These are phyloP conservation scores for Oscheius sp. DNA, from an alignment of 2,888 invertebrate genomes.

Conservation along the genomic window DNA sequence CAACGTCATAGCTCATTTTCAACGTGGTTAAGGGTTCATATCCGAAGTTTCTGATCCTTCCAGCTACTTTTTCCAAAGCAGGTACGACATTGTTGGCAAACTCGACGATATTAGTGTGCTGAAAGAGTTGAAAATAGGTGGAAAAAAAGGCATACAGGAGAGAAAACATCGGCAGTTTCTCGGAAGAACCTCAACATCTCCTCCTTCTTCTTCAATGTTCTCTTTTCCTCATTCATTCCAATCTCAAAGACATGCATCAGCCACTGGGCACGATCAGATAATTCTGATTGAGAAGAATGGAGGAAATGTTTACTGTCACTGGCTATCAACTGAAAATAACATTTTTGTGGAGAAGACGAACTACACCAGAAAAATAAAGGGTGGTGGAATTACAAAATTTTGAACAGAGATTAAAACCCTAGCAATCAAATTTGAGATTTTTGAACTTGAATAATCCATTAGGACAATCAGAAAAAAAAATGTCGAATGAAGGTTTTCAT, in stretches of 20 bases:
- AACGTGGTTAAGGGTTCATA: background rate
- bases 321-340: background rate
- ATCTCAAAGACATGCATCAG: constrained; percentile 8
- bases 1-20: background rate
- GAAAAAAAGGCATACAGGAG: background rate
- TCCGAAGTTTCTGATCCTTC: background rate
- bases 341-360: no score
- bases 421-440: no score
- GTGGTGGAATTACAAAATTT: no score
- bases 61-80: background rate
- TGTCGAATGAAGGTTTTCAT: no score
- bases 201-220: background rate
- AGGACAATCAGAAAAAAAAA: no score
- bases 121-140: background rate
- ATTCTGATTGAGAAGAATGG: background rate
- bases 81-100: background rate
- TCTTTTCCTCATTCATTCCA: background rate
- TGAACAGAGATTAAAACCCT: no score
- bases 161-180: background rate
- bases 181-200: constrained; percentile 11
- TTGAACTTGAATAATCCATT: no score
- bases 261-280: background rate
- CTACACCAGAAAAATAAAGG: no score
- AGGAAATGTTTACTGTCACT: background rate
- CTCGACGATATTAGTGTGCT: background rate